Conservation (phyloP, 2,113 vertebrate genomes). For the Platysternon megacephalum region DNA sequence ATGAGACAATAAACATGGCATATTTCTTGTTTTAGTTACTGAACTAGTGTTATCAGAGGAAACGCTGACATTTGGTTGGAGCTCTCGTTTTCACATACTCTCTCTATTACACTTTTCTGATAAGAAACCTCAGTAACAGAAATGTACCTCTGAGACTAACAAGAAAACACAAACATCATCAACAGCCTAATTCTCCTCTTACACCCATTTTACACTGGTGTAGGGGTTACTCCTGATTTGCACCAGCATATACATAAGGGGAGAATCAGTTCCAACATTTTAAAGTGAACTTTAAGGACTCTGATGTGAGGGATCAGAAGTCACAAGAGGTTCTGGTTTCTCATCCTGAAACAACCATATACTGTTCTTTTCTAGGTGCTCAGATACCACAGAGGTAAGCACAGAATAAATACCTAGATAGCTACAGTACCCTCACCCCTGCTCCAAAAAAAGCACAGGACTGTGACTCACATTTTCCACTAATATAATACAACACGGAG, state of each 20-base stretch:
- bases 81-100: slow-evolving; percentile 14
- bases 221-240: background rate
- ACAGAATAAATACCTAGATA: background rate
- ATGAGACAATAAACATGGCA: slow-evolving; percentile 39
- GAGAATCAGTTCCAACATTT: background rate
- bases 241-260: background rate
- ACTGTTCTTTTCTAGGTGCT: background rate
- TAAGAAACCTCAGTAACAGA: slow-evolving; percentile 65
- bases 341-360: background rate
- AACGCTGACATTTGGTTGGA: slow-evolving; percentile 51
- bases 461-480: background rate
- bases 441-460: background rate
- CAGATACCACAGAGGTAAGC: background rate
- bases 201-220: background rate
- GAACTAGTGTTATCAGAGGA: slow-evolving; percentile 53
- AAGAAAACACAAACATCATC: background rate
- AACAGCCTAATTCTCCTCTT: background rate
- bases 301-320: background rate
- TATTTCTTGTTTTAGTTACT: slow-evolving; percentile 36
- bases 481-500: too few species aligned
- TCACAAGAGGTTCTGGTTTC: slow-evolving; percentile 1
- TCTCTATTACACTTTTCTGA: slow-evolving; percentile 55
- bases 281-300: background rate
- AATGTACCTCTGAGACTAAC: background rate
- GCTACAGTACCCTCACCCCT: background rate